These are phyloP conservation scores for Xiphophorus couchianus DNA, from an alignment of 2,113 vertebrate genomes.

Conservation along the genomic window DNA sequence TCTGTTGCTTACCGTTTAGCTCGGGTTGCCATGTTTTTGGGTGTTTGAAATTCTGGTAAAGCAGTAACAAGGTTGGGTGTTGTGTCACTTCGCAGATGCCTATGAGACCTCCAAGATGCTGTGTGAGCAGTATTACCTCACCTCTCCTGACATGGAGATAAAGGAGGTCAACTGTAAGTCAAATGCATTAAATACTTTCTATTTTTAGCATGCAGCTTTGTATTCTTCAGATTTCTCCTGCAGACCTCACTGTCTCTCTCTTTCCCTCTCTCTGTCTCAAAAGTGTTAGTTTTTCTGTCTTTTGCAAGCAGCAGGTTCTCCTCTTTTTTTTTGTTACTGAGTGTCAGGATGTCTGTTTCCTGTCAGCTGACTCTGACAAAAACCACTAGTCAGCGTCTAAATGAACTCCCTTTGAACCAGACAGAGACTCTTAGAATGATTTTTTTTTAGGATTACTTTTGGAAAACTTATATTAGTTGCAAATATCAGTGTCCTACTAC, in stretches of 20 bases:
- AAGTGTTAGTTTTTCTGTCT: neutral
- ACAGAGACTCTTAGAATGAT: neutral
- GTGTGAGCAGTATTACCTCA: conserved; percentile 97
- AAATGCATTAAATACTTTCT: neutral
- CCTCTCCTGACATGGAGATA: conserved; percentile 91
- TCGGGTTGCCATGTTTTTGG: neutral
- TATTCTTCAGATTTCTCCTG: neutral
- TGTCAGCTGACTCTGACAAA: conserved; percentile 19
- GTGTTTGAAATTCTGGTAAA: neutral
- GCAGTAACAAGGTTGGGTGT: neutral
- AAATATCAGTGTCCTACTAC: neutral
- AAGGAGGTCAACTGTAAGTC: conserved; percentile 90
- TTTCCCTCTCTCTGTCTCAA: neutral
- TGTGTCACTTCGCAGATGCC: conserved; percentile 84
- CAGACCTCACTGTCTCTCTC: too few relatives aligned
- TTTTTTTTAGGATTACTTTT: neutral
- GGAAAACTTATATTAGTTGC: neutral
- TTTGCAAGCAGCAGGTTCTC: conserved; percentile 3
- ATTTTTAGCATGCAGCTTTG: neutral
- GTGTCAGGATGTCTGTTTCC: conserved; percentile 4
- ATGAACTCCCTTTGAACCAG: neutral
- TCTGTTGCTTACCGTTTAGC: neutral
- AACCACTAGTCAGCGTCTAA: neutral
- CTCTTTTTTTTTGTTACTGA: conserved; percentile 10
- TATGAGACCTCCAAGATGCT: conserved; percentile 92